A percentile compares a stretch with the other conserved stretches of the same genome.
These are phyloP conservation scores for Mesaphorura yosii DNA, from an alignment of 1,140 invertebrate genomes.

Conservation along the genomic window DNA sequence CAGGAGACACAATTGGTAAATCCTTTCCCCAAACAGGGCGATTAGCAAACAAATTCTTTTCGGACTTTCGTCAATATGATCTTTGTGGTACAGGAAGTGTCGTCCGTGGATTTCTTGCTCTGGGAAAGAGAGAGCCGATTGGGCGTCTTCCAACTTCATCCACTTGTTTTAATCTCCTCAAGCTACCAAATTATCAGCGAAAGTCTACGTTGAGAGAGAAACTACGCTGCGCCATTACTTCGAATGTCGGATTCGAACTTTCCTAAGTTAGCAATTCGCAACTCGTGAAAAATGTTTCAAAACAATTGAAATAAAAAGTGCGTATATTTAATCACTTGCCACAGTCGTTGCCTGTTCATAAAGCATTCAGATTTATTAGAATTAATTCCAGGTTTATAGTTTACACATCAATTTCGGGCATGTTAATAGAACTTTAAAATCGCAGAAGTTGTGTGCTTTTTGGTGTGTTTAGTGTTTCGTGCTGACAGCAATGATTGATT, in stretches of 20 bases:
- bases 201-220: constrained; percentile 90
- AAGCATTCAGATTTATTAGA: too few relatives aligned
- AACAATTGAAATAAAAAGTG: too few relatives aligned
- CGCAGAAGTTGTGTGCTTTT: too few relatives aligned
- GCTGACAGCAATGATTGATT: too few relatives aligned
- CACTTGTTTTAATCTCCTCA: constrained; percentile 97
- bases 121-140: constrained; percentile 87
- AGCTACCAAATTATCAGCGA: constrained; percentile 97
- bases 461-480: too few relatives aligned
- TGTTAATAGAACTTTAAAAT: too few relatives aligned
- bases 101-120: constrained; percentile 94
- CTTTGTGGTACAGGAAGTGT: constrained; percentile 60
- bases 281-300: too few relatives aligned
- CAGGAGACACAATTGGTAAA: constrained; percentile 81
- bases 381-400: too few relatives aligned
- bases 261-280: constrained; percentile 61
- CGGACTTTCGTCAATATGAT: not conserved
- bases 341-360: not conserved
- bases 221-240: constrained; percentile 89
- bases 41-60: too few relatives aligned
- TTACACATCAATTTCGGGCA: too few relatives aligned
- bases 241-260: constrained; percentile 97
- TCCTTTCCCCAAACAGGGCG: not conserved
- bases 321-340: too few relatives aligned
- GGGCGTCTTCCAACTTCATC: constrained; percentile 94